These are phyloP conservation scores for Corythaixoides concolor DNA, from an alignment of 2,113 vertebrate genomes.

Conservation along the genomic window DNA sequence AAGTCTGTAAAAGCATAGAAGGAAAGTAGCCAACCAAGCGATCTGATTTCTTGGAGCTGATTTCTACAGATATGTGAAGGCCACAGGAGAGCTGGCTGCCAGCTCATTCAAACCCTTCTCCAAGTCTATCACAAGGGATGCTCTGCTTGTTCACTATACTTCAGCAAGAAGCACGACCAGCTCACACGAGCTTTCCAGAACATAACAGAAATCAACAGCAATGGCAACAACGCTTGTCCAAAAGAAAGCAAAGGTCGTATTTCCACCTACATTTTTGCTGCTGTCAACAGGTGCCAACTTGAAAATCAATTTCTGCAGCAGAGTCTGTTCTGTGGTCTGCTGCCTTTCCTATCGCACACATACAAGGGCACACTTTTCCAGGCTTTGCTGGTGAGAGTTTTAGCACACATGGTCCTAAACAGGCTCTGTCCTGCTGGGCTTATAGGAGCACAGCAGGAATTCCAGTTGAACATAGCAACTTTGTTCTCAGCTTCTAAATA, in stretches of 20 bases:
- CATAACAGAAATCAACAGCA: not conserved
- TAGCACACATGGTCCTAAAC: not conserved
- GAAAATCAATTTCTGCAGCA: not conserved
- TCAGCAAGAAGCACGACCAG: not conserved
- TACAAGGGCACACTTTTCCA: not conserved
- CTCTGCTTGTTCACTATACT: not conserved
- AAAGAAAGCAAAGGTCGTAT: not conserved
- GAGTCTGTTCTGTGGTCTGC: not conserved
- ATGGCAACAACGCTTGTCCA: not conserved
- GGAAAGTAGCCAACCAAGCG: not conserved
- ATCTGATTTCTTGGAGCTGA: conserved; percentile 8
- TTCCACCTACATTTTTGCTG: not conserved
- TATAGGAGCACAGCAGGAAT: not conserved
- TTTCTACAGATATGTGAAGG: not conserved
- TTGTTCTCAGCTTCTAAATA: not conserved
- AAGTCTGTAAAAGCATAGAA: conserved; percentile 12
- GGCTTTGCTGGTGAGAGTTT: not conserved
- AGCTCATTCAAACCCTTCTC: not conserved
- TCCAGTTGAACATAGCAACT: not conserved
- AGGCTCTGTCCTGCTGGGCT: not conserved
- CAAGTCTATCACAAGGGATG: not conserved
- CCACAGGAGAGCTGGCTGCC: not conserved
- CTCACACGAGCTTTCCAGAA: not conserved
- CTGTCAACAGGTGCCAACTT: not conserved
- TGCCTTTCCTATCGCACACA: not conserved